phyloP scores from a whole-genome alignment of 2,113 vertebrate species.

The Perognathus longimembris region DNA sequence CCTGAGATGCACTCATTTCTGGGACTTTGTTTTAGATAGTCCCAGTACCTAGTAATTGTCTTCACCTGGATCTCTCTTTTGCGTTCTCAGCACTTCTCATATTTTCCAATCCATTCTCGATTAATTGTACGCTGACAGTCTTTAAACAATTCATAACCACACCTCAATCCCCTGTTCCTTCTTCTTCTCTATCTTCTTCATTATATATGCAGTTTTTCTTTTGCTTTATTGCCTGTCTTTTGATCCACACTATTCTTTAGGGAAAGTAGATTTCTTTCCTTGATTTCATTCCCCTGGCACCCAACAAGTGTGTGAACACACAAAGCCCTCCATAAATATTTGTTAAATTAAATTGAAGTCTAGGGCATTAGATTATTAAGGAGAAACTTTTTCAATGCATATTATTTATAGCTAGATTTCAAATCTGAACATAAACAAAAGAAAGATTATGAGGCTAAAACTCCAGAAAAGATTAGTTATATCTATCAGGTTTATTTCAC shows the following conservation, averaged over 20 bases:
- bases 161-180: too few species aligned
- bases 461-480: neutral
- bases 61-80: neutral
- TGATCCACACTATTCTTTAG: neutral
- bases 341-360: neutral
- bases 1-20: neutral
- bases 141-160: neutral
- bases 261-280: neutral
- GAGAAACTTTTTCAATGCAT: slow-evolving; percentile 39
- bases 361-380: neutral
- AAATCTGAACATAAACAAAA: neutral
- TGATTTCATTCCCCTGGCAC: neutral
- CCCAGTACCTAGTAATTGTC: neutral
- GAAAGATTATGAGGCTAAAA: neutral
- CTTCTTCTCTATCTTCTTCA: neutral
- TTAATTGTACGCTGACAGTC: neutral
- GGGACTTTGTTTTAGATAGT: neutral
- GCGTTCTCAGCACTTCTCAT: neutral
- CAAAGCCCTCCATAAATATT: neutral
- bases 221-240: neutral
- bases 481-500: neutral
- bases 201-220: neutral
- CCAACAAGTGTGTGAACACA: neutral
- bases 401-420: slow-evolving; percentile 49
- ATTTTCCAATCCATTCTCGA: neutral